A percentile compares a stretch with the other conserved stretches of the same genome.
These are phyloP conservation scores for Zapornia atra DNA, from an alignment of 2,113 vertebrate species.

Conservation along the genomic window DNA sequence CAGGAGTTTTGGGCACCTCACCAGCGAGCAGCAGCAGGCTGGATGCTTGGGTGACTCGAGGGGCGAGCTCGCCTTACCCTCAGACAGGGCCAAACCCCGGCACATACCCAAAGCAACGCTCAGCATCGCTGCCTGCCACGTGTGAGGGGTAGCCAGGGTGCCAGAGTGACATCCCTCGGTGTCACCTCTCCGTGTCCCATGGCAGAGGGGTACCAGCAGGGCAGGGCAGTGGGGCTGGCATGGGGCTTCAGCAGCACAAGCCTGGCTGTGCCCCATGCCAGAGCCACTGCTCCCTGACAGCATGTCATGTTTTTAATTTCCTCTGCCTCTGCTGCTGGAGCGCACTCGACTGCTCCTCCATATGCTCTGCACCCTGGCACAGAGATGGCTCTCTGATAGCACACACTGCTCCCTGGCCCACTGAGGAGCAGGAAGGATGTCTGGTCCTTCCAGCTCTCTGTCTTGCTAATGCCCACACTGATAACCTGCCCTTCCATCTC, in stretches of 20 bases:
- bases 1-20: not conserved
- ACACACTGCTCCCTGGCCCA: not conserved
- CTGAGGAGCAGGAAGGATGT: fast-evolving
- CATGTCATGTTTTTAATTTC: not conserved
- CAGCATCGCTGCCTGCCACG: fast-evolving
- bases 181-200: not conserved
- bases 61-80: not conserved
- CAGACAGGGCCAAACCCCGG: not conserved
- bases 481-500: not conserved
- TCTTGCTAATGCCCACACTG: not conserved
- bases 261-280: not conserved
- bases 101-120: not conserved
- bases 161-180: fast-evolving
- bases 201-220: not conserved
- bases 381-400: not conserved
- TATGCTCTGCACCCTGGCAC: not conserved
- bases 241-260: not conserved
- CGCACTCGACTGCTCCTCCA: not conserved
- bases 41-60: fast-evolving
- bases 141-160: fast-evolving
- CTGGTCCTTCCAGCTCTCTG: not conserved
- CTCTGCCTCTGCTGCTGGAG: not conserved
- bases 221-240: not conserved
- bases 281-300: not conserved
- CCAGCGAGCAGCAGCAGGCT: not conserved